Conservation (phyloP, 2,113 vertebrate species). For the Neopipo cinnamomea region DNA sequence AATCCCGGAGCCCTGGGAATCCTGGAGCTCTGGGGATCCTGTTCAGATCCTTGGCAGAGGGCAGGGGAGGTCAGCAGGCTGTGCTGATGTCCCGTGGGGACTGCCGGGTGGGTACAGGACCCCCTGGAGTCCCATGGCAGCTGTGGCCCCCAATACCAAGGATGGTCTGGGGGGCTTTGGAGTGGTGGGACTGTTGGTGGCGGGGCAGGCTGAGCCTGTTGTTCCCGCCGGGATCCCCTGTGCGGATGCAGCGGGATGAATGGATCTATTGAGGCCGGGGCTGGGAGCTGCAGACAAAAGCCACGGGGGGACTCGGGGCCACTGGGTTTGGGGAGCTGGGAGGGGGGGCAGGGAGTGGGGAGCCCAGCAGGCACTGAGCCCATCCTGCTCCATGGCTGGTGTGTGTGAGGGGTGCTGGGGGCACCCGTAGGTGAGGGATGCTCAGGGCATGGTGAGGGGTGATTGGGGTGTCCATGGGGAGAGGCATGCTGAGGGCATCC, state of each 20-base stretch:
- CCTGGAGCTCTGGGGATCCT: too few species aligned
- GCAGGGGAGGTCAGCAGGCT: background rate
- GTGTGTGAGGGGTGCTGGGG: background rate
- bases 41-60: background rate
- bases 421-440: background rate
- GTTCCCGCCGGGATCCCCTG: conserved; percentile 52
- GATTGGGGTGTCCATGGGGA: fast-evolving
- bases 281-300: conserved; percentile 71
- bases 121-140: background rate
- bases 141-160: fast-evolving
- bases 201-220: background rate
- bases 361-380: fast-evolving
- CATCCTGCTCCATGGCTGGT: background rate
- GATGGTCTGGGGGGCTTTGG: fast-evolving
- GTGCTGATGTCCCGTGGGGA: background rate
- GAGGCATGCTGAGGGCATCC: background rate
- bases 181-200: background rate
- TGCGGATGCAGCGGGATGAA: conserved; percentile 65
- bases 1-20: background rate
- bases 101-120: background rate
- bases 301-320: conserved; percentile 34
- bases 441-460: fast-evolving
- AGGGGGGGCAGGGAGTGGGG: background rate
- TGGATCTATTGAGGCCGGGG: conserved; percentile 72
- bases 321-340: background rate